Evolutionary conservation across 2,113 vertebrate genomes (phyloP).

Genomic region (Panthera leo): DNA sequence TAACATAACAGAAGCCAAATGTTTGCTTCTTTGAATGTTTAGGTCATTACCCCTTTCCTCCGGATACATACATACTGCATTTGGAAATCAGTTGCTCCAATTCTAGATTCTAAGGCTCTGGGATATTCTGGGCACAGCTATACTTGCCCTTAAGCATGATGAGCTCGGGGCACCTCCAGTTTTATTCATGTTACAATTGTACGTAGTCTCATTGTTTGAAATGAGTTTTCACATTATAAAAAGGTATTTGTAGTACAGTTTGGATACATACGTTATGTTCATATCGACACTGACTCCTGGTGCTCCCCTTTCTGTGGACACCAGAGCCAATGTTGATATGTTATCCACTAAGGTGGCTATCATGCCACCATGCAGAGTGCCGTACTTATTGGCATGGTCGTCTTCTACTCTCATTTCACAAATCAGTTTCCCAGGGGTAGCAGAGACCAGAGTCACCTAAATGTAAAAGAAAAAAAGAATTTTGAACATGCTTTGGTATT

Average conservation of each 20-base stretch:
- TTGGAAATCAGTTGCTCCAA: background rate
- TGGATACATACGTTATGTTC: constrained; percentile 94
- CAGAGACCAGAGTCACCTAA: constrained; percentile 91
- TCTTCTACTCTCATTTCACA: constrained; percentile 95
- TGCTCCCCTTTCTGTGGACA: constrained; percentile 88
- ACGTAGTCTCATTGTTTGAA: background rate
- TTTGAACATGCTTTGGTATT: background rate
- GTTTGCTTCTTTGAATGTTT: background rate
- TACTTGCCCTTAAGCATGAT: background rate
- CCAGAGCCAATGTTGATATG: constrained; percentile 91
- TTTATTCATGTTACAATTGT: background rate
- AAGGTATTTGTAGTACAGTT: background rate
- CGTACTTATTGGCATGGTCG: constrained; percentile 91
- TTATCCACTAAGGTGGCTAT: constrained; percentile 94
- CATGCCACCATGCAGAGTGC: constrained; percentile 94
- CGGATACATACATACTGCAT: background rate
- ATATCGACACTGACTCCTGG: constrained; percentile 97
- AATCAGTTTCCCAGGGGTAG: constrained; percentile 91
- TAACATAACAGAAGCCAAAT: background rate
- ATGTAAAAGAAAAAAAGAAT: background rate
- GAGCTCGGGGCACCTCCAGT: background rate
- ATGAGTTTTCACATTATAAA: background rate
- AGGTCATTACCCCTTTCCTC: background rate
- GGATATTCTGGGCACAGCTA: background rate
- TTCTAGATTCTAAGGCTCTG: background rate